These are phyloP conservation scores for Polyommatus icarus DNA, from an alignment of 2,888 invertebrate genomes.

Conservation along the genomic window DNA sequence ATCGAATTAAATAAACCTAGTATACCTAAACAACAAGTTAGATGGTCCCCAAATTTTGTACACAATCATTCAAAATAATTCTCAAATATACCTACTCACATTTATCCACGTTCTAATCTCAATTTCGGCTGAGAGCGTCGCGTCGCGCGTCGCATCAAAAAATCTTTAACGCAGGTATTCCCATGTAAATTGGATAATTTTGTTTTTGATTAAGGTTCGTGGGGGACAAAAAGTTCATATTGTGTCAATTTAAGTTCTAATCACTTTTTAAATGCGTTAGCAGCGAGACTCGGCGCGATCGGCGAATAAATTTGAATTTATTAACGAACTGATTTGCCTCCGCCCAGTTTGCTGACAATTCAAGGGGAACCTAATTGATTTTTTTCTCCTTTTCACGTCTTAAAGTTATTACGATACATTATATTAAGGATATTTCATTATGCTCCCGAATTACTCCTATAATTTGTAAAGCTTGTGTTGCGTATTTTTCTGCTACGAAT, in stretches of 20 bases:
- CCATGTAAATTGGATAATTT: conserved; percentile 73
- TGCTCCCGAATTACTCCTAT: conserved; percentile 2
- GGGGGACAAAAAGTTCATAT: conserved; percentile 77
- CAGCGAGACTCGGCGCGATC: conserved; percentile 68
- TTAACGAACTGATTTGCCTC: conserved; percentile 68
- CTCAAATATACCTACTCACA: neutral
- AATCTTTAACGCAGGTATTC: conserved; percentile 45
- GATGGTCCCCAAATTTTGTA: neutral
- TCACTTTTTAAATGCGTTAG: conserved; percentile 80
- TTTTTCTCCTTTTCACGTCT: conserved; percentile 46
- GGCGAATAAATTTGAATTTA: conserved; percentile 79
- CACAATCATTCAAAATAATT: neutral
- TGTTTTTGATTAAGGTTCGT: conserved; percentile 64
- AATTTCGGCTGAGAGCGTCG: neutral
- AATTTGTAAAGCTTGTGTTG: neutral
- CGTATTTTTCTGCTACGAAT: neutral
- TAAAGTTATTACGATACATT: conserved; percentile 38
- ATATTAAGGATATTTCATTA: conserved; percentile 31
- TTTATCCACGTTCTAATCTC: neutral
- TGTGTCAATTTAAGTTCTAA: conserved; percentile 80
- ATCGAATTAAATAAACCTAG: neutral
- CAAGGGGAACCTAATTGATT: conserved; percentile 75
- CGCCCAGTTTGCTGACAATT: conserved; percentile 62
- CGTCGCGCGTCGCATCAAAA: neutral
- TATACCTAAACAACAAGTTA: neutral